Evolutionary conservation across 1,140 invertebrate species (phyloP).

Genomic region (Nasonia vitripennis): DNA sequence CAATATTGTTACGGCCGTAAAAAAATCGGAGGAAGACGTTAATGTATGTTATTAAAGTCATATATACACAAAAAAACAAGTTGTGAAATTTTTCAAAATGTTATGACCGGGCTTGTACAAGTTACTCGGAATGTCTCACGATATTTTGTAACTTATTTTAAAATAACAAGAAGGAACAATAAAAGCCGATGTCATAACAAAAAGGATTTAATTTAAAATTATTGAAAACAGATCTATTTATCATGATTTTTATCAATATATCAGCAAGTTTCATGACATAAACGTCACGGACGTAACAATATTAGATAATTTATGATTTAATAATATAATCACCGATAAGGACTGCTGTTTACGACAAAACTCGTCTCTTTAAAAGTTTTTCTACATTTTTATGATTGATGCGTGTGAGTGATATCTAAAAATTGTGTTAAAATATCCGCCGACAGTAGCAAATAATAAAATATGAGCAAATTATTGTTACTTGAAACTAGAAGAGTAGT

Average conservation of each 20-base stretch:
- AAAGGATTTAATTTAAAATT: neutral
- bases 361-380: slow-evolving; percentile 7
- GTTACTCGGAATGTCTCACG: no score
- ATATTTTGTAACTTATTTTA: neutral
- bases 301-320: slow-evolving; percentile 14
- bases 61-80: neutral
- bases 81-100: no score
- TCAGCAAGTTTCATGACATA: no score
- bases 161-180: neutral
- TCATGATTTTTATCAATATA: no score
- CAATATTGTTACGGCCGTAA: slow-evolving; percentile 29
- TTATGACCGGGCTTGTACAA: no score
- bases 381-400: slow-evolving; percentile 5
- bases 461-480: slow-evolving; percentile 16
- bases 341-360: slow-evolving; percentile 7
- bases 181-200: neutral
- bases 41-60: neutral
- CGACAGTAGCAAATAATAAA: slow-evolving; percentile 16
- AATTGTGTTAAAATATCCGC: slow-evolving; percentile 25
- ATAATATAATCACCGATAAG: slow-evolving; percentile 21
- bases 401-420: slow-evolving; percentile 16
- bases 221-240: no score
- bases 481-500: slow-evolving; percentile 34
- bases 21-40: neutral
- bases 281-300: neutral